A percentile compares a stretch with the other conserved stretches of the same genome.
These are phyloP conservation scores for Leptinotarsa texana DNA, from an alignment of 1,140 invertebrate species.

Conservation along the genomic window DNA sequence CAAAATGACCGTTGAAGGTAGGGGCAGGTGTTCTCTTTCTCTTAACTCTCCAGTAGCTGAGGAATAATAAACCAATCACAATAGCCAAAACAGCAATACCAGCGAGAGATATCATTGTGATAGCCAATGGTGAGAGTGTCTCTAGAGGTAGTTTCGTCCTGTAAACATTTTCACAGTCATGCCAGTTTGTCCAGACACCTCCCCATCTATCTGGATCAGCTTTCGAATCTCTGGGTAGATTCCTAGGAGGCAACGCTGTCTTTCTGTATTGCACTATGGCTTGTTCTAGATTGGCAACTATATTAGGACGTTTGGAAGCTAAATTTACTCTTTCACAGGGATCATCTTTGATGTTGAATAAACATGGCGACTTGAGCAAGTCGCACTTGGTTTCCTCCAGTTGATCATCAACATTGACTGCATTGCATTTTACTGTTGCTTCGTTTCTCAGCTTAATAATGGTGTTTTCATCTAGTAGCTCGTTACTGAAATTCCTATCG, in stretches of 20 bases:
- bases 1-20: background rate
- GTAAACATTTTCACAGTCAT: constrained; percentile 51
- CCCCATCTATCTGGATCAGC: constrained; percentile 63
- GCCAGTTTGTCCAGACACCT: constrained; percentile 63
- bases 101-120: constrained; percentile 43
- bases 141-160: constrained; percentile 37
- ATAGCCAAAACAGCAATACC: constrained; percentile 41
- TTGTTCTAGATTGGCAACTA: constrained; percentile 58
- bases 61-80: constrained; percentile 29
- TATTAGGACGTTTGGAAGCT: constrained; percentile 56
- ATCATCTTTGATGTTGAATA: constrained; percentile 75
- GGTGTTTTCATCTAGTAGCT: constrained; percentile 50
- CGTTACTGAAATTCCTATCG: constrained; percentile 32
- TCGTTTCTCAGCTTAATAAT: constrained; percentile 55
- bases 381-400: constrained; percentile 56
- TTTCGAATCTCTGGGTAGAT: constrained; percentile 59
- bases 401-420: constrained; percentile 32
- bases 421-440: constrained; percentile 55
- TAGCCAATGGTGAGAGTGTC: constrained; percentile 39
- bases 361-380: constrained; percentile 63
- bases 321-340: constrained; percentile 79
- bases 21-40: background rate
- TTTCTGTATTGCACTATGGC: constrained; percentile 56
- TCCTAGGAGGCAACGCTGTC: constrained; percentile 59
- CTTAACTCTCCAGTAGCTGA: constrained; percentile 21